phyloP scores from a whole-genome alignment of 2,113 vertebrate genomes.

The Zosterops hypoxanthus region DNA sequence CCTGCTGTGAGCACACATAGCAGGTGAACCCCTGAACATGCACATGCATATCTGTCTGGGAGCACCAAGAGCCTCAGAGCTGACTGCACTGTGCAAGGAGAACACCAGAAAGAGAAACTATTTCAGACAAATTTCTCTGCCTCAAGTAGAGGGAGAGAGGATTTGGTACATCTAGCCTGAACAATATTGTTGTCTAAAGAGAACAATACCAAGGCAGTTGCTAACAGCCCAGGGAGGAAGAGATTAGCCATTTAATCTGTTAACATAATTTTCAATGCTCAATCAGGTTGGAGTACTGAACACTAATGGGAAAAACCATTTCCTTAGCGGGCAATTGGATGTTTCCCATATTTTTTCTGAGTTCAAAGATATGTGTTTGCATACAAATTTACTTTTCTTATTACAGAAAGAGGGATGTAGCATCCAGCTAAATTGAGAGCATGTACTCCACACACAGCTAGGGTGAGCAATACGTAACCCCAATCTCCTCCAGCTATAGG shows the following conservation, averaged over 20 bases:
- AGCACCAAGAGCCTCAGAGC: background rate
- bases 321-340: background rate
- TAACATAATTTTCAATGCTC: background rate
- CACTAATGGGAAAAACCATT: background rate
- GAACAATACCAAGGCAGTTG: slow-evolving; percentile 1
- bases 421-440: background rate
- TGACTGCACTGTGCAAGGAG: background rate
- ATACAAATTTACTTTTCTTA: background rate
- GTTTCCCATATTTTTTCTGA: background rate
- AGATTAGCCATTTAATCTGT: slow-evolving; percentile 40
- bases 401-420: background rate
- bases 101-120: background rate
- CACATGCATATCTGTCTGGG: background rate
- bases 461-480: background rate
- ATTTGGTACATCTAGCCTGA: background rate
- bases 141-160: background rate
- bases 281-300: background rate
- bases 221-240: slow-evolving; percentile 6
- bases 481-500: background rate
- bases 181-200: slow-evolving; percentile 2
- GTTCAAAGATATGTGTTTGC: background rate
- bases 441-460: background rate
- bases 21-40: background rate
- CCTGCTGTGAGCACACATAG: accelerated
- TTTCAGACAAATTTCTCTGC: background rate